phyloP scores from a whole-genome alignment of 2,797 vertebrate genomes.

The Falco concolor region DNA sequence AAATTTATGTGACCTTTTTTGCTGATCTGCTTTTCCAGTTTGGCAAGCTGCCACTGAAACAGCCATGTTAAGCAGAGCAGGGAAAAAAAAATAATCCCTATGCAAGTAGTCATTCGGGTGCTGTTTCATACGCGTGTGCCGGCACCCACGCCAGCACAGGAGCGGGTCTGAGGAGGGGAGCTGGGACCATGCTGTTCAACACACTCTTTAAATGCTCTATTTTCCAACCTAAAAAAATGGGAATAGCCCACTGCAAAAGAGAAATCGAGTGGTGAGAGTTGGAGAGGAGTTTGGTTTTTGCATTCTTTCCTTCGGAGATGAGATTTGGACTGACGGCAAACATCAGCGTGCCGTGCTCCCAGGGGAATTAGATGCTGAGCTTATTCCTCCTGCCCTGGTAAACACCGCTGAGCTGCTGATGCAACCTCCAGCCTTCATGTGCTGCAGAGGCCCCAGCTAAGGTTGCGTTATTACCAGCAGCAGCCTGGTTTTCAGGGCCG shows the following conservation, averaged over 20 bases:
- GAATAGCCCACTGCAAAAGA: background rate
- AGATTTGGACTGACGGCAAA: background rate
- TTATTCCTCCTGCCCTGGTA: background rate
- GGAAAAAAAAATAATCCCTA: background rate
- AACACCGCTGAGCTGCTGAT: background rate
- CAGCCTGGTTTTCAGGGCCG: background rate
- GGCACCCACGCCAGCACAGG: rapidly evolving
- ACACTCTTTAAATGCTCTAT: background rate
- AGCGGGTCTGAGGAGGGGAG: rapidly evolving
- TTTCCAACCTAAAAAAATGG: background rate
- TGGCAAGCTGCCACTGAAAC: background rate
- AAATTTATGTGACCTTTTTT: background rate
- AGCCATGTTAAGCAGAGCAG: background rate
- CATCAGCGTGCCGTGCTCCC: background rate
- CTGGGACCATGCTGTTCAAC: background rate
- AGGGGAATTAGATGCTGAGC: background rate
- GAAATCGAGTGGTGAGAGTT: background rate
- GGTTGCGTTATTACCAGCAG: background rate
- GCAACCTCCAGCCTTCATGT: background rate
- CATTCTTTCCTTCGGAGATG: background rate
- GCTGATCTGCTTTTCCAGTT: background rate
- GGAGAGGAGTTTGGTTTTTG: background rate
- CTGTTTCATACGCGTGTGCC: background rate
- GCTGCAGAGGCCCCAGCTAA: background rate
- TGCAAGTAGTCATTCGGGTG: background rate